Base-by-base conservation (phyloP, 2,113 vertebrate genomes). In the Calypte anna region DNA sequence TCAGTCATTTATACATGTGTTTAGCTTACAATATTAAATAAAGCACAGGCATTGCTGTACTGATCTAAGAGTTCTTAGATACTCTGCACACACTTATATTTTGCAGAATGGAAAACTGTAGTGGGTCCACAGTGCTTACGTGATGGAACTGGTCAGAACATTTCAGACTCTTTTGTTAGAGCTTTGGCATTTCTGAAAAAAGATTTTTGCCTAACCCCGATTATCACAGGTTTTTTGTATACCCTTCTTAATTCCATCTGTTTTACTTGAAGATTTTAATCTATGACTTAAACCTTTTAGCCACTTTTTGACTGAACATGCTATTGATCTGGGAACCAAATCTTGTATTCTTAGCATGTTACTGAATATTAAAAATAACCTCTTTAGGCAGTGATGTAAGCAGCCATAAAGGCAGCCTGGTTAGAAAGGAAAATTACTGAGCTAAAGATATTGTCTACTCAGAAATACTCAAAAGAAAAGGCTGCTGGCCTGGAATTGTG, bases 21-120 rank as follows among this genome's bases (percentile, higher is more conserved):
- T 57, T 88, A 3, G 30, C 53, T 85, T 68, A 72, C 93, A 87
- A 67, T 59, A 36, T 14, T 53, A 61, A 73, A 62, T 46, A 21
- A 81, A 66, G 14, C 58, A 30, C 14, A 81, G 31, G 22, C 43
- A 63, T 46, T 0, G 0, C 9, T 1, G 3, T 33, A 33, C 33
- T 33, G 33, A 33, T 33, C 33, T 33, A 33, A 33, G 33, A 75
- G 25, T 68, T 87, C 57, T 24, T 48, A 44, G 44, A 78, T 33
- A 21, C 8, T 80, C 33, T 85, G 55, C 33, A 23, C 28, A 17
- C 3, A 24, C 19, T 43, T 66, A 10, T n/a, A 51, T 91, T 91
- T 86, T 89, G 69, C 30, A 79, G 87, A n/a, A 31, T 54, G 61
- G 57, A 86, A 80, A 67, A 66, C 0, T 12, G 24, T 23, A 80